Evolutionary conservation across 2,113 vertebrate genomes (phyloP).

Genomic region (Neomonachus schauinslandi): DNA sequence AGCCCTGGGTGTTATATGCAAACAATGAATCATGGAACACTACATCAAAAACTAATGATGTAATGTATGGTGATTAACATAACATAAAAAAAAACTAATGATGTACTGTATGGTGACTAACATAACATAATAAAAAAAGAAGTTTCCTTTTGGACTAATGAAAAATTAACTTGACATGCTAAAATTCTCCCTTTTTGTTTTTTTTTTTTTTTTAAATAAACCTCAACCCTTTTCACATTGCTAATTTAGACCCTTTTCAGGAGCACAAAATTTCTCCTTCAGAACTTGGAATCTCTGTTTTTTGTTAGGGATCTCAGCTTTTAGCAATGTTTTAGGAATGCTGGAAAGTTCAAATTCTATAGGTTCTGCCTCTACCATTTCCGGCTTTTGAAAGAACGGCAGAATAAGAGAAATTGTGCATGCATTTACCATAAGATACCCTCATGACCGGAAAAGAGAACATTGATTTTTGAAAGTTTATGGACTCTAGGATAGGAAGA

Average conservation of each 20-base stretch:
- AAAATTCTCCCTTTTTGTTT: not conserved
- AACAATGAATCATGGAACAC: no score
- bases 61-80: no score
- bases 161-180: not conserved
- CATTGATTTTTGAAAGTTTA: conserved; percentile 37
- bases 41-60: no score
- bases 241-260: not conserved
- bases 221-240: not conserved
- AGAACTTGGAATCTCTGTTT: not conserved
- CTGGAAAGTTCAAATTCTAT: not conserved
- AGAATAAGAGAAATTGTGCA: not conserved
- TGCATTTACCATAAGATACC: not conserved
- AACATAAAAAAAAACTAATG: no score
- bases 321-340: not conserved
- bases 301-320: not conserved
- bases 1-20: no score
- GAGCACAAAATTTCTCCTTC: not conserved
- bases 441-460: not conserved
- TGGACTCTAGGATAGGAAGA: not conserved
- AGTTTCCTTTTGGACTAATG: conserved; percentile 24
- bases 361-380: not conserved
- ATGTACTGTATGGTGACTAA: not conserved
- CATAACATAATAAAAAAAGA: conserved; percentile 36
- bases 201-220: not conserved
- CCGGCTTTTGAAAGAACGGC: conserved; percentile 36